Evolutionary conservation across 2,113 vertebrate species (phyloP), one percentile per base, ranked within the genome.

Genomic region (Brachyistius frenatus): DNA sequence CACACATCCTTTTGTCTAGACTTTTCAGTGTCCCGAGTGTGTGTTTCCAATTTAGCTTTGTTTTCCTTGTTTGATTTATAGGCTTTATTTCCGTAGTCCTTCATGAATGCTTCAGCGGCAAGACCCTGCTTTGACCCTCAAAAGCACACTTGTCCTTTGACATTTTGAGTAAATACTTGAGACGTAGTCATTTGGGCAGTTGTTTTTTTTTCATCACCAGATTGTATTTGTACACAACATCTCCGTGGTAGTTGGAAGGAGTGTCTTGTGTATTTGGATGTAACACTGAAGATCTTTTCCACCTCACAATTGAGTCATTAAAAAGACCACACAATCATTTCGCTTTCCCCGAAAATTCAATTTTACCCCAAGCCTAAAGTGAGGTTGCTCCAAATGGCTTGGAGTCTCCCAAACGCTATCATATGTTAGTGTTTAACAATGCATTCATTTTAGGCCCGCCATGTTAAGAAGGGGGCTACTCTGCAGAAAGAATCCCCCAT

Each of bases 351-450:
- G 46, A 84, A 90, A 91, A 89, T 87, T 91, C 67, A 35, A 80
- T 91, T 92, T 86, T 76, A 88, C 88, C 73, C 78, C 81, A 92
- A 92, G 80, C 81, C 47, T 60, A 91, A 93, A 65, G 69, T 57
- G 31, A 83, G 77, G 76, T 84, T 80, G 72, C 83, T 91, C 86
- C 85, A 89, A 92, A 90, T 87, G 80, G 80, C 68, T 77, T 68
- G 61, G 84, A 91, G 84, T 91, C 78, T 82, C 71, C 73, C 82
- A 83, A 86, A 86, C 60, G 49, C 81, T 78, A 83, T 93, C 83
- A 92, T 92, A 88, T 93, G 91, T 88, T 92, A 91, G 84, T 88
- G 82, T 90, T 94, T 91, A 95, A 90, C 90, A 86, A 84, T 88
- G 89, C 84, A 85, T 89, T 93, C 74, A 79, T 92, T 89, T 88